phyloP scores from a whole-genome alignment of 92 coral and sea anemone species.

The Muricea muricata region DNA sequence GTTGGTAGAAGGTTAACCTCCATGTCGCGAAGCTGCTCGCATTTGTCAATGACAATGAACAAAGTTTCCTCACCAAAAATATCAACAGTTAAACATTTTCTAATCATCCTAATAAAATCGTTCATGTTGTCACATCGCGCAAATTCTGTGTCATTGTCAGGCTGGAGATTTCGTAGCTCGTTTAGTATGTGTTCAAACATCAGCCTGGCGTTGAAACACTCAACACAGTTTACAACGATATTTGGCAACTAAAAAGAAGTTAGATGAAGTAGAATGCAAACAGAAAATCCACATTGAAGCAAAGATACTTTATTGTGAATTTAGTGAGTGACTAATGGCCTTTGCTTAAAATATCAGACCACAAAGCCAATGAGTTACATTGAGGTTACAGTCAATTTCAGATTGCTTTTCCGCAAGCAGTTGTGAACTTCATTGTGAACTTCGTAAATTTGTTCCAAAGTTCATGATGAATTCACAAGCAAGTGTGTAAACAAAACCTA shows the following conservation, averaged over 20 bases:
- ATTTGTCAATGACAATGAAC: constrained; percentile 87
- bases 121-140: constrained; percentile 89
- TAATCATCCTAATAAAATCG: constrained; percentile 80
- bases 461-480: too few species aligned
- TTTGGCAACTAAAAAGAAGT: constrained; percentile 76
- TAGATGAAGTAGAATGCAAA: too few species aligned
- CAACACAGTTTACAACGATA: constrained; percentile 83
- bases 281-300: too few species aligned
- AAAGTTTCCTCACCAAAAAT: constrained; percentile 69
- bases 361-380: too few species aligned
- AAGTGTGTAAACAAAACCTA: too few species aligned
- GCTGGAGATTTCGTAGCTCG: constrained; percentile 49
- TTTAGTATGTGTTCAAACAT: constrained; percentile 80
- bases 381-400: too few species aligned
- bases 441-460: too few species aligned
- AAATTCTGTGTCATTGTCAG: constrained; percentile 40
- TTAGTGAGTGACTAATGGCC: too few species aligned
- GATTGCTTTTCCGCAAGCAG: too few species aligned
- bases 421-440: too few species aligned
- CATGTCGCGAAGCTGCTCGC: constrained; percentile 91
- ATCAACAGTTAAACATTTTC: constrained; percentile 46
- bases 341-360: too few species aligned
- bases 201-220: constrained; percentile 80
- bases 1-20: constrained; percentile 82
- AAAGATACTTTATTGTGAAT: too few species aligned